Evolutionary conservation across 2,888 invertebrate genomes (phyloP).

Genomic region (Meghimatium bilineatum): DNA sequence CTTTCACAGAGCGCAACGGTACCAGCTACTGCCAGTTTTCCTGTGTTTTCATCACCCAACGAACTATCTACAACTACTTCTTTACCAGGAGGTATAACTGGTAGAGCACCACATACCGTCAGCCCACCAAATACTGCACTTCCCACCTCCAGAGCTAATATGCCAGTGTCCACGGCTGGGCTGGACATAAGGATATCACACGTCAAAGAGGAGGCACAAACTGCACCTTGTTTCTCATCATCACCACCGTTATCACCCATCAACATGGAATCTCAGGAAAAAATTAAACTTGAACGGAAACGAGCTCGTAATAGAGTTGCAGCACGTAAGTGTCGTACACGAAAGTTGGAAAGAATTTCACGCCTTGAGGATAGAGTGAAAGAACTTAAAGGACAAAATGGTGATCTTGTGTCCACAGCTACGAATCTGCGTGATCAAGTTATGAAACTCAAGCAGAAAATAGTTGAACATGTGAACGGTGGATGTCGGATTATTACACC

Average conservation of each 20-base stretch:
- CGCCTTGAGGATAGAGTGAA: constrained; percentile 96
- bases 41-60: constrained; percentile 44
- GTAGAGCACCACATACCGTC: constrained; percentile 25
- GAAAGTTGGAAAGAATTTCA: constrained; percentile 96
- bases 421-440: constrained; percentile 93
- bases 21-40: constrained; percentile 24
- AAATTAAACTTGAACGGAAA: constrained; percentile 96
- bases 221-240: constrained; percentile 83
- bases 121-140: constrained; percentile 34
- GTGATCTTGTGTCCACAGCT: constrained; percentile 88
- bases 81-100: constrained; percentile 50
- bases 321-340: constrained; percentile 97
- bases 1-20: constrained; percentile 45
- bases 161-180: constrained; percentile 49
- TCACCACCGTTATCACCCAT: constrained; percentile 82
- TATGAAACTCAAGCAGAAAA: constrained; percentile 92
- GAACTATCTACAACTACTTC: constrained; percentile 53
- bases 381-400: constrained; percentile 91
- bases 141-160: constrained; percentile 40
- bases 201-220: constrained; percentile 83
- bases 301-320: constrained; percentile 96
- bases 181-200: constrained; percentile 57
- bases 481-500: constrained; percentile 87
- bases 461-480: constrained; percentile 93
- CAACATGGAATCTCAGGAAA: constrained; percentile 96